phyloP scores from a whole-genome alignment of 2,888 invertebrate genomes.

The Caenorhabditis afra region DNA sequence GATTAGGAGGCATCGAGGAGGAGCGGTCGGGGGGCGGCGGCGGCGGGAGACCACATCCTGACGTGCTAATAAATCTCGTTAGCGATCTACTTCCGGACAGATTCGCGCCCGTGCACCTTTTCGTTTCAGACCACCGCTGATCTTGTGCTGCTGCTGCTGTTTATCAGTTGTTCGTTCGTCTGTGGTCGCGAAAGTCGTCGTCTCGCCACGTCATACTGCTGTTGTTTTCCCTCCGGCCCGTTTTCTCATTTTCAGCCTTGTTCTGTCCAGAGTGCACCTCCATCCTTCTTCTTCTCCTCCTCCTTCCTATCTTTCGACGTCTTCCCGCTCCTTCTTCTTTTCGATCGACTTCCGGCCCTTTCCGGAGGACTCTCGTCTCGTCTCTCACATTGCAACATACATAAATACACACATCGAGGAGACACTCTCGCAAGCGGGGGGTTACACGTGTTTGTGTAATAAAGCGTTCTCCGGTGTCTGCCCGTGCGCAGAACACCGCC shows the following conservation, averaged over 20 bases:
- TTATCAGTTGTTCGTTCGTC: background rate
- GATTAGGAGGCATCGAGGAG: conserved; percentile 22
- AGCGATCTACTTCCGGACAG: conserved; percentile 50
- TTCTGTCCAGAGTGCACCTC: conserved; percentile 19
- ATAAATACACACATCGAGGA: conserved; percentile 8
- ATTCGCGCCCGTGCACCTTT: conserved; percentile 32
- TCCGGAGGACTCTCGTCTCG: conserved; percentile 21
- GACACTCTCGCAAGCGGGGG: conserved; percentile 5
- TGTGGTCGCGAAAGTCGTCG: conserved; percentile 10
- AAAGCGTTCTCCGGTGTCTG: conserved; percentile 49
- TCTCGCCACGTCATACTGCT: conserved; percentile 26
- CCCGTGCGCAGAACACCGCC: conserved; percentile 14
- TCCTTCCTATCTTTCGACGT: conserved; percentile 15
- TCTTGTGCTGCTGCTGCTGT: background rate
- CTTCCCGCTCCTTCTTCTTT: conserved; percentile 18
- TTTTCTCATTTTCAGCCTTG: conserved; percentile 8
- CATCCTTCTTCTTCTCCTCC: background rate
- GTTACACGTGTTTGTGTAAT: conserved; percentile 55
- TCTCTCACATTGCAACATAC: conserved; percentile 32
- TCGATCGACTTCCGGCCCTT: conserved; percentile 30
- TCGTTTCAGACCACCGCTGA: conserved; percentile 14
- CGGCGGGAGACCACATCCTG: conserved; percentile 42
- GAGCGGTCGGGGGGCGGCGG: conserved; percentile 6
- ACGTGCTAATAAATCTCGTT: conserved; percentile 53
- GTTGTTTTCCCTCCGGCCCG: conserved; percentile 9